Conservation (phyloP, 2,888 invertebrate species). For the Aleiodes alternator region DNA sequence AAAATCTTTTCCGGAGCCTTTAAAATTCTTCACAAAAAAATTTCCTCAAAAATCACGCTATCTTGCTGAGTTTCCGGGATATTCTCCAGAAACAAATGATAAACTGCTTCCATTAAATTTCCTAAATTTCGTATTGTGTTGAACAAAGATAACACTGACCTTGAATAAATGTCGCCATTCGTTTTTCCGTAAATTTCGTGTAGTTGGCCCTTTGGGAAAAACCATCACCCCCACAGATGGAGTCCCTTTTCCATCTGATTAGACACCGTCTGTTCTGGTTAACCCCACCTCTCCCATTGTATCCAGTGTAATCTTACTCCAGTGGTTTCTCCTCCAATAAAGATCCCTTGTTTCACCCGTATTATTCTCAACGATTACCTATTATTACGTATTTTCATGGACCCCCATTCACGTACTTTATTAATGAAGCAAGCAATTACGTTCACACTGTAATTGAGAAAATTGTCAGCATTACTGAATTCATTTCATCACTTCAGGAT, state of each 20-base stretch:
- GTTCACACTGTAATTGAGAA: not conserved
- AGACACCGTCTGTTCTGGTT: slow-evolving; percentile 58
- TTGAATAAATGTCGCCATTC: too few relatives aligned
- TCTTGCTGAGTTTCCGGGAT: too few relatives aligned
- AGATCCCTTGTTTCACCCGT: slow-evolving; percentile 34
- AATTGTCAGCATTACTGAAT: not conserved
- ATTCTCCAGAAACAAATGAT: too few relatives aligned
- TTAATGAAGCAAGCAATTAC: not conserved
- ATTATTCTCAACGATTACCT: slow-evolving; percentile 24
- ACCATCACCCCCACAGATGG: slow-evolving; percentile 15
- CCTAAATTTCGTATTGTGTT: too few relatives aligned
- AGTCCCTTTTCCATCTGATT: slow-evolving; percentile 50
- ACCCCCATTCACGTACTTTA: not conserved
- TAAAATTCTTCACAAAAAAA: too few relatives aligned
- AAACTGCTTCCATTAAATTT: too few relatives aligned
- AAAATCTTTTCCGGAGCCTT: too few relatives aligned
- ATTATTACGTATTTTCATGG: slow-evolving; percentile 39
- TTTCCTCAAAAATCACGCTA: too few relatives aligned
- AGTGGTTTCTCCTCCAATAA: slow-evolving; percentile 34
- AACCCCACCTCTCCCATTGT: slow-evolving; percentile 48
- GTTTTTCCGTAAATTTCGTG: too few relatives aligned
- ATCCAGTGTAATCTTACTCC: slow-evolving; percentile 43
- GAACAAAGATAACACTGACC: too few relatives aligned
- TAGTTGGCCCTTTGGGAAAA: not conserved
- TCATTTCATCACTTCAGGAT: too few relatives aligned